Conservation (phyloP, 2,113 vertebrate species). For the Oryzias woworae region DNA sequence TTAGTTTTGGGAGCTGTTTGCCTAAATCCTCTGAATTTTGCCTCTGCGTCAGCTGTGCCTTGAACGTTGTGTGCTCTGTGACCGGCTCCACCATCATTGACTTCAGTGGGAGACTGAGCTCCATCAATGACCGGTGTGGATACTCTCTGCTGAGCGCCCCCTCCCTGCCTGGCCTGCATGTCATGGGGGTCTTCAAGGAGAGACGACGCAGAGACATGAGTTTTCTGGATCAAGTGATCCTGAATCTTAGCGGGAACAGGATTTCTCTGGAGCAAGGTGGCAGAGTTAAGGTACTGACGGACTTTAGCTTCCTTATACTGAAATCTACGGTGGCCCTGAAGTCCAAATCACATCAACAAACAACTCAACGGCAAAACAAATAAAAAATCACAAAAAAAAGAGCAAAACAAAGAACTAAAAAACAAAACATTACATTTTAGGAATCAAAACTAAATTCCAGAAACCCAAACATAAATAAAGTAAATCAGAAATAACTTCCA, state of each 20-base stretch:
- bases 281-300: not conserved
- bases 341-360: too few relatives aligned
- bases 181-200: not conserved
- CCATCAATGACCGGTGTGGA: not conserved
- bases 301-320: not conserved
- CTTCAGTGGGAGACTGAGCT: not conserved
- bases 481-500: too few relatives aligned
- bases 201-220: conserved; percentile 1
- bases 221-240: conserved; percentile 1
- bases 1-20: not conserved
- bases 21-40: too few relatives aligned
- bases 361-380: too few relatives aligned
- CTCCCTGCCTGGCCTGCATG: not conserved
- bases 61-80: not conserved
- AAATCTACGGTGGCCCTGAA: too few relatives aligned
- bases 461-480: too few relatives aligned
- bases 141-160: conserved; percentile 1
- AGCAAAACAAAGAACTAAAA: too few relatives aligned
- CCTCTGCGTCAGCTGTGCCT: not conserved
- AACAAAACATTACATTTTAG: too few relatives aligned
- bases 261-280: conserved; percentile 4
- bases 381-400: too few relatives aligned
- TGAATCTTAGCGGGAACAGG: not conserved
- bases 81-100: not conserved
- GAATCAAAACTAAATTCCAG: too few relatives aligned